Base-by-base conservation (phyloP, 1,140 invertebrate genomes). In the Globodera rostochiensis region DNA sequence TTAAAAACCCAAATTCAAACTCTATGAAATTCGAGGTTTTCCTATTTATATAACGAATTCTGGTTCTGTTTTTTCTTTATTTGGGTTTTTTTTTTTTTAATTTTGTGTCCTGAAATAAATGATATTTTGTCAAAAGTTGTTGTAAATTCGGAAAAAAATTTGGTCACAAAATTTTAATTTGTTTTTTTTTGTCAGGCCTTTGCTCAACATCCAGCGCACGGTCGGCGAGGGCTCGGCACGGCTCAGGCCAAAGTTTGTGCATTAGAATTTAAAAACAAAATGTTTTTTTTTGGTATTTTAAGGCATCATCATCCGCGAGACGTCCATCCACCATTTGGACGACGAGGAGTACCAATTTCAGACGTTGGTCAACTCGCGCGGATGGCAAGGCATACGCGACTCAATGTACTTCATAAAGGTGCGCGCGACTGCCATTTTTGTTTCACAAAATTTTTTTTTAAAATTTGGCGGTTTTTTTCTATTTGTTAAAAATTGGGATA, bases 371-470 rank as follows among this genome's bases (percentile, higher is more conserved):
- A 84, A 76, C 21, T 80, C 73, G 36, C 73, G 82, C 5, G 82
- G 82, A 2, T 84, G 82, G 82, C 82, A 83, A 84, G 82, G 71
- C 19, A 84, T 83, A 25, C 66, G 74, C 7, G 82, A 83, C 47
- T 83, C 82, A 9, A 69, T 83, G 15, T 83, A 83, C 45, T 83
- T 83, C 46, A 80, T 85, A 57, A 82, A 81, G 64, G 83, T 84
- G 25, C 69, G 57, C 15, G 8, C 5, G 5, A 60, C 19, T 6
- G 57, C 57, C 19, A 36, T 3, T 36, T 36, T 36, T 36, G 36
- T 36, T 36, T 36, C 36, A 36, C 36, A 36, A 36, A 36, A 1
- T 36, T 36, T 36, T 36, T 36, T 36, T 36, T 25, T 0, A 25
- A 25, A 36, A 36, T 36, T 36, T 36, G 36, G 36, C 36, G 1